Percentiles rank a stretch among this genome's conserved stretches.
Conservation (phyloP, 1,140 invertebrate species). For the Saccostrea cuccullata region DNA sequence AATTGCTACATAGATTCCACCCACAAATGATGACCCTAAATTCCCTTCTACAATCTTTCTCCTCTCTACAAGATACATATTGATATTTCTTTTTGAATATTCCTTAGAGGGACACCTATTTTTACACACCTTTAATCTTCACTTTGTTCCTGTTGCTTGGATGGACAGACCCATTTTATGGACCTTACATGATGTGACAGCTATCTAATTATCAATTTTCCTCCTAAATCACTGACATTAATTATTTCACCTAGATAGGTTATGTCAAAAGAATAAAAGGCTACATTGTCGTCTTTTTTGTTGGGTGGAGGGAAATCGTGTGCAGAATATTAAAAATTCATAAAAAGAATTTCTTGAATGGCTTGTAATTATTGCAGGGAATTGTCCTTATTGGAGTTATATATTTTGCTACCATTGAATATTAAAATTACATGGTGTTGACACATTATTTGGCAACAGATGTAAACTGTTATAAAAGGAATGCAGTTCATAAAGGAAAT, state of each 20-base stretch:
- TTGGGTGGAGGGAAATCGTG: neutral
- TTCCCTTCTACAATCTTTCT: neutral
- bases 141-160: no score
- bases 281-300: neutral
- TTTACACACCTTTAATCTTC: no score
- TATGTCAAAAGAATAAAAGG: neutral
- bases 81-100: no score
- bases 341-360: neutral
- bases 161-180: no score
- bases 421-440: neutral
- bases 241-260: neutral
- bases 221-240: neutral
- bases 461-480: neutral
- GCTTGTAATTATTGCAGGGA: neutral
- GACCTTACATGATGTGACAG: no score
- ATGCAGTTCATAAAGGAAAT: neutral
- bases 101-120: no score
- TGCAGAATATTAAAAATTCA: neutral
- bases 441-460: neutral
- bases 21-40: neutral
- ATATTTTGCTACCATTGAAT: neutral
- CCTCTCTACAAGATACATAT: no score
- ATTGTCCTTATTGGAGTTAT: neutral
- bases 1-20: neutral
- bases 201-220: conserved; percentile 3